phyloP scores from a whole-genome alignment of 2,888 invertebrate species.

The Synergus gifuensis region DNA sequence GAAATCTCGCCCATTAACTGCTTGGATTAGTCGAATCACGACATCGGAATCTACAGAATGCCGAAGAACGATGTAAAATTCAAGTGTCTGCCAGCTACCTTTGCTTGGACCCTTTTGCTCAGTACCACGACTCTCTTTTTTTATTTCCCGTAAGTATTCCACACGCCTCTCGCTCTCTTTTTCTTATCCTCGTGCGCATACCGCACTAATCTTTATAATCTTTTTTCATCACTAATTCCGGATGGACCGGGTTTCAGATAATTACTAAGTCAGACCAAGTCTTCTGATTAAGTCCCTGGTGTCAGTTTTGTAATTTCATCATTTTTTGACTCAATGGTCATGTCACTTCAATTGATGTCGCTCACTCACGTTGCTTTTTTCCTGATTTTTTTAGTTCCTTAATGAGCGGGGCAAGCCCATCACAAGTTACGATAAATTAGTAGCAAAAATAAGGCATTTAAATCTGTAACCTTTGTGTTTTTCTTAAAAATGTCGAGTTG shows the following conservation, averaged over 20 bases:
- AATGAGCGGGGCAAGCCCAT: conserved; percentile 36
- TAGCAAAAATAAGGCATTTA: conserved; percentile 23
- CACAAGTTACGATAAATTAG: conserved; percentile 26
- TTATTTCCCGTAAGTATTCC: conserved; percentile 95
- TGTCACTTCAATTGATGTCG: conserved; percentile 7
- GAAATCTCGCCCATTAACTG: conserved; percentile 49
- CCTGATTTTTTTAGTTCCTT: conserved; percentile 3
- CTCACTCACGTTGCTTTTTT: conserved; percentile 12
- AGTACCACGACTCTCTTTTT: conserved; percentile 97
- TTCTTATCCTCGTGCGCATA: not conserved
- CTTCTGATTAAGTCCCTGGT: not conserved
- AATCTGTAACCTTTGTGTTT: conserved; percentile 14
- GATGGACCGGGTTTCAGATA: conserved; percentile 18
- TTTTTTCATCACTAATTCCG: conserved; percentile 11
- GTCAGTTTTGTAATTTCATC: conserved; percentile 10
- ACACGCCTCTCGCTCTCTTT: conserved; percentile 32
- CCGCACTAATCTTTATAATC: conserved; percentile 22
- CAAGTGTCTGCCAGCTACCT: conserved; percentile 98
- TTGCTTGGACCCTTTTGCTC: conserved; percentile 97
- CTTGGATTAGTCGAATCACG: conserved; percentile 50
- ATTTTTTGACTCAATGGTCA: not conserved
- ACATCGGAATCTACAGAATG: conserved; percentile 81
- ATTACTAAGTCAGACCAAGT: not conserved
- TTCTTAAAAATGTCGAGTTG: not conserved
- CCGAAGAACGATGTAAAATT: conserved; percentile 98